Conservation (phyloP, 2,888 invertebrate species). For the Phymatocera aterrima region DNA sequence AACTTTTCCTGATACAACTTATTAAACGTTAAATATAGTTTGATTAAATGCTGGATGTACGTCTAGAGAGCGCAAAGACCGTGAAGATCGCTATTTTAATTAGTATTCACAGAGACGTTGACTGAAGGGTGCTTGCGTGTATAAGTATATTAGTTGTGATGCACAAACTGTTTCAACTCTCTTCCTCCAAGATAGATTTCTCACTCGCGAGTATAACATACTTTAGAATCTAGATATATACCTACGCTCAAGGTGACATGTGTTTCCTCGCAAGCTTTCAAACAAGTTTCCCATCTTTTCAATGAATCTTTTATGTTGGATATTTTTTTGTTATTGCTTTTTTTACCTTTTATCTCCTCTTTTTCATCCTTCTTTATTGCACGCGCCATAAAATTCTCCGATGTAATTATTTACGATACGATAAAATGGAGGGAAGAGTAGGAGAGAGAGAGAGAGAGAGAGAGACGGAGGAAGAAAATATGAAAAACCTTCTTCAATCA, state of each 20-base stretch:
- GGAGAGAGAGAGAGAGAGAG: too few species aligned
- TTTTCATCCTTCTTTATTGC: not conserved
- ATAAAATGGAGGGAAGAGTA: too few species aligned
- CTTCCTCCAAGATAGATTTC: not conserved
- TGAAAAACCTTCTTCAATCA: too few species aligned
- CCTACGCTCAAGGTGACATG: conserved; percentile 1
- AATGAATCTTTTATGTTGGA: not conserved
- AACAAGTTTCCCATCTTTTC: not conserved
- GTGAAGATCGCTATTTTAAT: conserved; percentile 27
- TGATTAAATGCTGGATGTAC: conserved; percentile 10
- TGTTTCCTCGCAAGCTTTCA: not conserved
- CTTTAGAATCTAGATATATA: too few species aligned
- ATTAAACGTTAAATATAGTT: not conserved
- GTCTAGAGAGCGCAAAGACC: not conserved
- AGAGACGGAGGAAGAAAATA: too few species aligned
- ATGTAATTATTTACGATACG: not conserved
- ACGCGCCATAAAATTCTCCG: not conserved
- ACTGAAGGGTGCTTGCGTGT: not conserved
- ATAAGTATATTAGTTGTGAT: not conserved
- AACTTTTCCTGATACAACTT: conserved; percentile 12
- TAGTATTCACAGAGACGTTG: not conserved
- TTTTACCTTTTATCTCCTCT: not conserved
- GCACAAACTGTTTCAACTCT: not conserved
- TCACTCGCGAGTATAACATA: not conserved
- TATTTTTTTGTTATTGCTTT: too few species aligned